These are phyloP conservation scores for Chaetodon trifascialis DNA, from an alignment of 2,113 vertebrate species.

Conservation along the genomic window DNA sequence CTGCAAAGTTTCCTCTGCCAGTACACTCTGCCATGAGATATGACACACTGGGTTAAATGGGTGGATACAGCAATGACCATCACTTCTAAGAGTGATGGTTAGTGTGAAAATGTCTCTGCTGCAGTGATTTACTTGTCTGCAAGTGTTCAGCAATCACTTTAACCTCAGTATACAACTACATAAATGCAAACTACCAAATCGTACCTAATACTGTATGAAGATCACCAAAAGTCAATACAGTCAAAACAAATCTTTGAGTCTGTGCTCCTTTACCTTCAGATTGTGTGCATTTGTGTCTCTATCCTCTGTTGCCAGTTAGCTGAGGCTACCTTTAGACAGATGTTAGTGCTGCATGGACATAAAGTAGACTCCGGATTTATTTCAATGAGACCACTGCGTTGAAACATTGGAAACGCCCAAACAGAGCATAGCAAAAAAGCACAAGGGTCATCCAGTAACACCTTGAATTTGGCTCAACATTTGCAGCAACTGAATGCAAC, in stretches of 20 bases:
- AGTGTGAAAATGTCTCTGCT: neutral
- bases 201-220: neutral
- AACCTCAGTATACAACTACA: neutral
- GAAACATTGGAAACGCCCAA: neutral
- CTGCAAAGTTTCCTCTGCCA: constrained; percentile 34
- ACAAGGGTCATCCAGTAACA: neutral
- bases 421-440: neutral
- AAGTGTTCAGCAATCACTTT: neutral
- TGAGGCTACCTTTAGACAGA: neutral
- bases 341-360: no score
- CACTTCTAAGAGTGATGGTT: constrained; percentile 8
- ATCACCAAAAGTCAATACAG: neutral
- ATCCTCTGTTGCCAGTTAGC: neutral
- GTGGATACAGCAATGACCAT: neutral
- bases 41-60: constrained; percentile 3
- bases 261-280: neutral
- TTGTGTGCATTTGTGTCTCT: neutral
- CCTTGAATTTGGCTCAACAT: neutral
- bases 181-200: neutral
- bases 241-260: neutral
- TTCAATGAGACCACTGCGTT: neutral
- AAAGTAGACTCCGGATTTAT: neutral
- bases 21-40: neutral
- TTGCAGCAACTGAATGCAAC: neutral
- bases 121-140: neutral